These are phyloP conservation scores for Drosophila ambigua DNA, from an alignment of 1,140 invertebrate species.

Conservation along the genomic window DNA sequence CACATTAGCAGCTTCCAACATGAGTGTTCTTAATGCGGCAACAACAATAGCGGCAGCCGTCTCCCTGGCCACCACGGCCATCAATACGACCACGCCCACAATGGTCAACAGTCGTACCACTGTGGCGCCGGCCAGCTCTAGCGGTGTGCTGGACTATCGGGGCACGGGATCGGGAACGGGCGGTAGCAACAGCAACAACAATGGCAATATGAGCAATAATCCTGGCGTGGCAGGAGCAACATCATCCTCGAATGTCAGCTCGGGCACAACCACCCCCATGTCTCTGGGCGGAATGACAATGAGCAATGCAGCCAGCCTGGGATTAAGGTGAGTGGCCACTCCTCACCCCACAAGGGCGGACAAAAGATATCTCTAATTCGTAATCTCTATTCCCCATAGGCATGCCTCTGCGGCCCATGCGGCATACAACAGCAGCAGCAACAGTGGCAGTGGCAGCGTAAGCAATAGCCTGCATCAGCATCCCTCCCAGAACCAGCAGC, in stretches of 20 bases:
- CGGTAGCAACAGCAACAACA: constrained; percentile 18
- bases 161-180: neutral
- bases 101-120: constrained; percentile 60
- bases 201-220: constrained; percentile 13
- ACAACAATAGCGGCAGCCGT: constrained; percentile 70
- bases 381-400: constrained; percentile 21
- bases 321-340: constrained; percentile 47
- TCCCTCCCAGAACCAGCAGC: constrained; percentile 42
- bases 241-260: constrained; percentile 31
- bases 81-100: constrained; percentile 73
- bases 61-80: constrained; percentile 70
- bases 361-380: neutral
- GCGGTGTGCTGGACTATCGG: constrained; percentile 63
- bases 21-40: constrained; percentile 58
- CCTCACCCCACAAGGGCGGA: too few species aligned
- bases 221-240: constrained; percentile 9
- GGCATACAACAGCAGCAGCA: constrained; percentile 53
- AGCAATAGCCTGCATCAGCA: constrained; percentile 54
- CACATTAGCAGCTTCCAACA: constrained; percentile 66
- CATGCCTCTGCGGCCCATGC: constrained; percentile 48
- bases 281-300: constrained; percentile 40
- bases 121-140: constrained; percentile 51
- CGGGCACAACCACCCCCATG: constrained; percentile 36
- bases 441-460: constrained; percentile 28
- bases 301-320: constrained; percentile 45